Evolutionary conservation across 2,888 invertebrate species (phyloP), one percentile per base, ranked within the genome.

Genomic region (Dromius quadrimaculatus): DNA sequence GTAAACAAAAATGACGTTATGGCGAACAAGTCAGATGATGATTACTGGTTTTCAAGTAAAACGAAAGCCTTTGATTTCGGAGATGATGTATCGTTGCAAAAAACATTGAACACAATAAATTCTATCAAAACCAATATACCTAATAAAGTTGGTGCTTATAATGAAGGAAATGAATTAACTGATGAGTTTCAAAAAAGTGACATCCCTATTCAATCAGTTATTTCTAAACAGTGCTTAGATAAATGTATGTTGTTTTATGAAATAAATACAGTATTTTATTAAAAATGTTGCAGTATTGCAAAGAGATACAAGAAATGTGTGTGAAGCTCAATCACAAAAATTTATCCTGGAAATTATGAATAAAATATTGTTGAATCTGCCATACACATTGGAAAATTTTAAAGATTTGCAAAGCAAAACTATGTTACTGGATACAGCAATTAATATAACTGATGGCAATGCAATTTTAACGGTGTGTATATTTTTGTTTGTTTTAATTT

Each of bases 11-110:
- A 64, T 13, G 17, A 64, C n/a, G 15, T 57, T 19, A 66, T 66
- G 65, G 36, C 50, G 23, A 54, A 38, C 9, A 23, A 38, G 32
- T 41, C 32, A 72, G 88, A 89, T 59, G 90, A 90, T 71, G 91
- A 90, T 76, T 93, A 90, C 81, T 94, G 94, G 94, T 90, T 92
- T 79, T 88, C 88, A 36, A 90, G 88, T 75, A 88, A 88, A 76
- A 90, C 89, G 9, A 88, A 88, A 74, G 90, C 90, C 0, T 91
- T 93, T 75, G 90, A 87, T 79, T 94, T 94, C 78, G 93, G 93
- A 74, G 92, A 92, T 72, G 92, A 91, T 76, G 64, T 80, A 80
- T 19, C 15, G 22, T 38, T 19, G 11, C 22, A 45, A 43, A 28
- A 15, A 8, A 28, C 23, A 23, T 54, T 23, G 11, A 54, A 54